These are phyloP conservation scores for Chironomus tepperi DNA, from an alignment of 1,140 invertebrate species.

Conservation along the genomic window DNA sequence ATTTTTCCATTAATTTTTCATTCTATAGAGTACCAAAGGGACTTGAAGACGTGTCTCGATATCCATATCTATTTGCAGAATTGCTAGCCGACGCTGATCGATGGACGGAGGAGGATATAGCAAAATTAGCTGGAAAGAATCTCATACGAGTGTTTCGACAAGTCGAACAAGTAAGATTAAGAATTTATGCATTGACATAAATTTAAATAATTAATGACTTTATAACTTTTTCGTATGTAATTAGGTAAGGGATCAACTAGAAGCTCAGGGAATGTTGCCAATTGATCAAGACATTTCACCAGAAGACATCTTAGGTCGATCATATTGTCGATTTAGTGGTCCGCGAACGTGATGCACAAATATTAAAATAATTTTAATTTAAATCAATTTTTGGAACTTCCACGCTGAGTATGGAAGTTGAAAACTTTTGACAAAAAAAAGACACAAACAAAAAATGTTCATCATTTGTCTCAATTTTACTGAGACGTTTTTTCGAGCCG, in stretches of 20 bases:
- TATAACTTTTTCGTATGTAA: slow-evolving; percentile 23
- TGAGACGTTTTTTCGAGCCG: too few species aligned
- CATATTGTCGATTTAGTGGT: slow-evolving; percentile 41
- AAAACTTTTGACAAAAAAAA: too few species aligned
- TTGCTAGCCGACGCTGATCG: slow-evolving; percentile 50
- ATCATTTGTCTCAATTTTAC: too few species aligned
- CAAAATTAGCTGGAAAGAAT: slow-evolving; percentile 67
- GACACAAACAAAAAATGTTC: too few species aligned
- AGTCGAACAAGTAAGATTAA: slow-evolving; percentile 56
- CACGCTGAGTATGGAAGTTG: too few species aligned
- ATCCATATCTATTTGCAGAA: slow-evolving; percentile 64
- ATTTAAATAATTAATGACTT: background rate
- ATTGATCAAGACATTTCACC: slow-evolving; percentile 40
- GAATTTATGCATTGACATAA: background rate
- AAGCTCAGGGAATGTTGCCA: slow-evolving; percentile 35
- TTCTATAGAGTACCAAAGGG: slow-evolving; percentile 56
- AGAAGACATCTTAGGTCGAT: slow-evolving; percentile 41
- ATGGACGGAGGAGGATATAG: slow-evolving; percentile 64
- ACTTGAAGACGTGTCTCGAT: slow-evolving; percentile 75
- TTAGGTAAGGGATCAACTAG: slow-evolving; percentile 39
- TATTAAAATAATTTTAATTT: background rate
- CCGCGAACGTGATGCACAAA: slow-evolving; percentile 38
- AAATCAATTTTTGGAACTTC: background rate
- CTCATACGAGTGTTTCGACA: slow-evolving; percentile 64
- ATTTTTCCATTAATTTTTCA: slow-evolving; percentile 21